These are phyloP conservation scores for Leptinotarsa texana DNA, from an alignment of 1,140 invertebrate species.

Conservation along the genomic window DNA sequence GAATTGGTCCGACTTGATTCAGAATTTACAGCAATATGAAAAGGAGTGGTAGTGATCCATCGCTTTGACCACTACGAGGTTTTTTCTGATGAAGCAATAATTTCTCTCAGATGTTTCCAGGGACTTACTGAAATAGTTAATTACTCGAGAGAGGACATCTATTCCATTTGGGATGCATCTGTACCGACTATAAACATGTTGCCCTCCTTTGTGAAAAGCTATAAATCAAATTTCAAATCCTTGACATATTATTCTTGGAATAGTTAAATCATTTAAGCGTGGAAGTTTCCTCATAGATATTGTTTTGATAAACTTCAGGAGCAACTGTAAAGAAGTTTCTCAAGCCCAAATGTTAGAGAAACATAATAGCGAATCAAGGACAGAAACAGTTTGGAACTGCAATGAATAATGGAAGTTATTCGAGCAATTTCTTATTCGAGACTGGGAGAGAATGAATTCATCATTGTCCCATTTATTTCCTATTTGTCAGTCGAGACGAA, in stretches of 20 bases:
- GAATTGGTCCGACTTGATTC: no score
- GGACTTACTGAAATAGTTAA: no score
- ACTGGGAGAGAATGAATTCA: neutral
- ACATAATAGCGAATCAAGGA: constrained; percentile 2
- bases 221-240: neutral
- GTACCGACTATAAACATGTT: no score
- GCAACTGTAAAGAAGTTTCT: neutral
- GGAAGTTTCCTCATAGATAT: neutral
- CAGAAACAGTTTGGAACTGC: neutral
- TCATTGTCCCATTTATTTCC: constrained; percentile 15
- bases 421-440: neutral
- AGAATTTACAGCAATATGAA: no score
- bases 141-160: no score
- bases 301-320: neutral
- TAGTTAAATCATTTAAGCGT: neutral
- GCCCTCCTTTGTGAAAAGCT: no score
- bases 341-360: neutral
- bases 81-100: no score
- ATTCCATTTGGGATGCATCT: no score
- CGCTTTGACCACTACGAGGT: no score
- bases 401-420: constrained; percentile 13
- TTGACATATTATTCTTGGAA: neutral
- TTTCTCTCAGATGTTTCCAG: no score
- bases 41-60: no score
- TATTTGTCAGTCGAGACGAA: constrained; percentile 5